Percentiles rank a stretch among this genome's conserved stretches.
Conservation (phyloP, 53 echinoderm and acorn worm genomes). For the Stichopus horrens region DNA sequence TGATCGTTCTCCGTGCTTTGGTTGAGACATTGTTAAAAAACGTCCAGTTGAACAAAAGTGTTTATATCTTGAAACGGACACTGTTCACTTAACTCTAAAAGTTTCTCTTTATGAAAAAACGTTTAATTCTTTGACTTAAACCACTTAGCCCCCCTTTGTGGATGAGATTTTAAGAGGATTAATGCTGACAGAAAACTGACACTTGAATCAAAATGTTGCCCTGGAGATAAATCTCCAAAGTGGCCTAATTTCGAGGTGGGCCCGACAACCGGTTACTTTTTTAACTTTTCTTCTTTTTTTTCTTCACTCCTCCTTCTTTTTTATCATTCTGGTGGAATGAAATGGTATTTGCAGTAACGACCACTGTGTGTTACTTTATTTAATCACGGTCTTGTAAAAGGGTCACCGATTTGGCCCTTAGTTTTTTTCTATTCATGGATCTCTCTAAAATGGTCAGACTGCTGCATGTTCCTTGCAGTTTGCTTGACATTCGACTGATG, state of each 20-base stretch:
- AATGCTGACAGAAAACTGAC: background rate
- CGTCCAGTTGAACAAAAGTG: slow-evolving; percentile 8
- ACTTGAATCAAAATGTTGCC: slow-evolving; percentile 6
- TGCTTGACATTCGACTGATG: background rate
- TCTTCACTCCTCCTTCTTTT: no score
- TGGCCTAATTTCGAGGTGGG: slow-evolving; percentile 29
- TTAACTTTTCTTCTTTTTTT: no score
- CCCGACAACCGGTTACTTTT: background rate
- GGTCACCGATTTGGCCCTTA: background rate
- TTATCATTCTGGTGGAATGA: no score
- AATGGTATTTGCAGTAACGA: no score
- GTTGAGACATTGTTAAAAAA: background rate
- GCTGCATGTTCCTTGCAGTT: background rate
- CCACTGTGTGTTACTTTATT: background rate
- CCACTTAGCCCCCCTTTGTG: slow-evolving; percentile 22
- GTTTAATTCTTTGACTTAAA: slow-evolving; percentile 27
- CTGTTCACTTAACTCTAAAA: background rate
- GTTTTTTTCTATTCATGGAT: background rate
- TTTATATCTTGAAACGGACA: background rate
- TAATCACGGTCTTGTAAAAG: background rate
- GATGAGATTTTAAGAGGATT: slow-evolving; percentile 2
- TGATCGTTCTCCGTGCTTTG: background rate
- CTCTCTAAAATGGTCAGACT: background rate
- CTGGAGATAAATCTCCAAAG: background rate
- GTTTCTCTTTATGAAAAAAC: slow-evolving; percentile 17